Percentiles rank a stretch among this genome's conserved stretches.
Evolutionary conservation across 2,888 invertebrate species (phyloP).

Genomic region (Cantharis lateralis): DNA sequence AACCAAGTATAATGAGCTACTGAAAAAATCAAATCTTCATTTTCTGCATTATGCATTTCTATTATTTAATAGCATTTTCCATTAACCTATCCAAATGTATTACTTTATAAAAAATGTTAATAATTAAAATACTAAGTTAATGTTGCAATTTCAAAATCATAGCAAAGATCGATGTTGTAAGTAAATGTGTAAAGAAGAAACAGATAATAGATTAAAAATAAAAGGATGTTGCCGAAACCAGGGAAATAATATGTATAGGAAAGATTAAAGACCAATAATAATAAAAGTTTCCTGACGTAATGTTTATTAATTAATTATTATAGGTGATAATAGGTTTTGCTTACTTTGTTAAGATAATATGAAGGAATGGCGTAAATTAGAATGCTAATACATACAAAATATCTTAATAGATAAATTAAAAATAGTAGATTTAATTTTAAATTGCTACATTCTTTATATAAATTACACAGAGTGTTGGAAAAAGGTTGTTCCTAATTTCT

Average conservation of each 20-base stretch:
- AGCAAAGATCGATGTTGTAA: not conserved
- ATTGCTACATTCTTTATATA: not conserved
- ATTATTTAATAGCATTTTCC: too few relatives aligned
- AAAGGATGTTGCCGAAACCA: not conserved
- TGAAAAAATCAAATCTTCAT: too few relatives aligned
- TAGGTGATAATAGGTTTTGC: not conserved
- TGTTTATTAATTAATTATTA: not conserved
- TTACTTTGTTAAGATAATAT: not conserved
- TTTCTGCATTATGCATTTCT: too few relatives aligned
- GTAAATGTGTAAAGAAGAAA: not conserved
- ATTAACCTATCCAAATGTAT: too few relatives aligned
- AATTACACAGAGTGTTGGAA: not conserved
- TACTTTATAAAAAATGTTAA: too few relatives aligned
- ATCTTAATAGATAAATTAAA: not conserved
- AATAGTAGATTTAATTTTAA: not conserved
- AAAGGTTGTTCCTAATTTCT: too few relatives aligned
- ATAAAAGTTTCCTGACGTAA: not conserved
- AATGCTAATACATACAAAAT: not conserved
- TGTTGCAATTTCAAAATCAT: not conserved
- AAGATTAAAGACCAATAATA: not conserved
- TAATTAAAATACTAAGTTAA: too few relatives aligned
- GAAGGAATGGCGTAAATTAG: not conserved
- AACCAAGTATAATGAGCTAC: too few relatives aligned
- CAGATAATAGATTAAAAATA: not conserved
- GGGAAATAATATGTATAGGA: not conserved